Conservation (phyloP, 2,113 vertebrate genomes). For the Catharus bicknelli region DNA sequence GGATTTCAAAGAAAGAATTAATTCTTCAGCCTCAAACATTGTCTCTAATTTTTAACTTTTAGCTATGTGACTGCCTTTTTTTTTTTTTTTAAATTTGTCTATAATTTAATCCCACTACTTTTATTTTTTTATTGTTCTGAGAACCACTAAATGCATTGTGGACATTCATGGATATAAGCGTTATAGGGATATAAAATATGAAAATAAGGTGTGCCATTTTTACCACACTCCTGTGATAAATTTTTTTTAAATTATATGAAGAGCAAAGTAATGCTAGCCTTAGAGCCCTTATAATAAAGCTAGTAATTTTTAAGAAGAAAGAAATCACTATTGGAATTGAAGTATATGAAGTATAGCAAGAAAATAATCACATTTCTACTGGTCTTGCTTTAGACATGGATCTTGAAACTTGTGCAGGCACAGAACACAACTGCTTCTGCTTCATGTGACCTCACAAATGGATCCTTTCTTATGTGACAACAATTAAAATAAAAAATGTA, state of each 20-base stretch:
- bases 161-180: background rate
- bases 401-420: background rate
- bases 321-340: background rate
- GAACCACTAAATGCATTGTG: background rate
- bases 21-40: background rate
- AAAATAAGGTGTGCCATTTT: background rate
- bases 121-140: background rate
- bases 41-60: background rate
- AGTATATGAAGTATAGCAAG: background rate
- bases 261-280: fast-evolving
- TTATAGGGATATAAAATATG: background rate
- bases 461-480: background rate
- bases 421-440: background rate
- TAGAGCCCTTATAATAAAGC: background rate
- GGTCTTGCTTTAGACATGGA: background rate
- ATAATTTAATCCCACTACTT: background rate
- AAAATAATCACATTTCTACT: background rate
- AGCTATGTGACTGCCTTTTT: background rate
- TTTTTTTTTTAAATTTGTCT: background rate
- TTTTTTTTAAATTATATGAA: background rate
- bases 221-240: background rate
- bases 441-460: background rate
- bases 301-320: background rate
- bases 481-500: background rate
- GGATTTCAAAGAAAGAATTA: background rate